Base-by-base conservation (phyloP, 2,113 vertebrate species). In the Thalassarche chlororhynchos region DNA sequence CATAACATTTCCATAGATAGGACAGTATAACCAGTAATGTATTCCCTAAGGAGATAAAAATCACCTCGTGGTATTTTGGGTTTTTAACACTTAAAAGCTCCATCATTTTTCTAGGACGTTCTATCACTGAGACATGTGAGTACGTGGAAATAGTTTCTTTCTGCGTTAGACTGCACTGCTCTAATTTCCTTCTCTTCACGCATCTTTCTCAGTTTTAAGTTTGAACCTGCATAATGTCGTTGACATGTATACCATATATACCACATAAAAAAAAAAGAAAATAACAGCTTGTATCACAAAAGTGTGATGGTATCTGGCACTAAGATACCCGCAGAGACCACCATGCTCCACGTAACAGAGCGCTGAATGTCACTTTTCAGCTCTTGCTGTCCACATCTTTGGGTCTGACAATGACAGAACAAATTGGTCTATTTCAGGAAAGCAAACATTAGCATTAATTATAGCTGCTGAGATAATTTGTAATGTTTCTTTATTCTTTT, bases 271-370 rank as follows among this genome's bases (percentile, higher is more conserved):
- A 74, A 49, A 19, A 19, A 49, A 36, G 9, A 61, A 17, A 75
- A 0, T 31, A 38, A 44, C 20, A 23, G 76, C 38, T 57, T 52
- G 11, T 49, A 7, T 38, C 17, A 10, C 23, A 6, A 0, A 25
- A 31, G 38, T 1, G 8, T 28, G 38, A 7, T 28, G 14, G 42
- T 46, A 8, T 14, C 47, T 69, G 58, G 52, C 65, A 13, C 20
- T 19, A 19, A 21, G 49, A 32, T 20, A 31, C 8, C 65, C 12
- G 47, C 25, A 79, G 47, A 70, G 34, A 61, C 6, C 38, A 36
- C 44, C 25, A 8, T 2, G 7, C 36, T 29, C 5, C 17, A 3
- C 6, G 1, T 6, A 17, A 52, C 15, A 44, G 17, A 21, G 42
- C 8, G 12, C n/a, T 2, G 17, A 62, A 52, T 2, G 8, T n/a